These are phyloP conservation scores for Macheiramphus alcinus DNA, from an alignment of 2,113 vertebrate species.

Conservation along the genomic window DNA sequence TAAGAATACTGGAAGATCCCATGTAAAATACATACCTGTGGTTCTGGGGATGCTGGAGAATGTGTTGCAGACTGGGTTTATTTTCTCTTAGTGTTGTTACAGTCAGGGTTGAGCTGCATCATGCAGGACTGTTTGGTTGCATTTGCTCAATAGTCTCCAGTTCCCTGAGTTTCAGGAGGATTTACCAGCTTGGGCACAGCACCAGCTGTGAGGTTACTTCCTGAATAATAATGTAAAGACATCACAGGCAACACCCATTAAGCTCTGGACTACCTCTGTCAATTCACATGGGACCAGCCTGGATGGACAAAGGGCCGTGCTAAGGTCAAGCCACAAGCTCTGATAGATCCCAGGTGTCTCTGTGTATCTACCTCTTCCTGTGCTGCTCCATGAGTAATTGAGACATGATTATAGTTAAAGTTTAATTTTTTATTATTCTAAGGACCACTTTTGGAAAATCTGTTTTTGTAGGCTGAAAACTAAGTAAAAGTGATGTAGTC, in stretches of 20 bases:
- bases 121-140: neutral
- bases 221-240: neutral
- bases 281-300: accelerated
- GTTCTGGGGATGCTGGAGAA: neutral
- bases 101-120: neutral
- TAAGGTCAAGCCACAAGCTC: neutral
- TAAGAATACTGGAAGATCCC: neutral
- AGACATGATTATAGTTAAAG: neutral
- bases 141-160: neutral
- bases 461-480: neutral
- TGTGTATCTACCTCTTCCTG: neutral
- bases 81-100: neutral
- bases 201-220: neutral
- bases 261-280: neutral
- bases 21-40: neutral
- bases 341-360: neutral
- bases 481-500: neutral
- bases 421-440: neutral
- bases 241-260: neutral
- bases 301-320: neutral
- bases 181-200: neutral
- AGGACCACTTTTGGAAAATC: neutral
- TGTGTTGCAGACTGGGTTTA: neutral
- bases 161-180: neutral
- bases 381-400: accelerated